phyloP scores from a whole-genome alignment of 2,113 vertebrate species.

The Ia io region DNA sequence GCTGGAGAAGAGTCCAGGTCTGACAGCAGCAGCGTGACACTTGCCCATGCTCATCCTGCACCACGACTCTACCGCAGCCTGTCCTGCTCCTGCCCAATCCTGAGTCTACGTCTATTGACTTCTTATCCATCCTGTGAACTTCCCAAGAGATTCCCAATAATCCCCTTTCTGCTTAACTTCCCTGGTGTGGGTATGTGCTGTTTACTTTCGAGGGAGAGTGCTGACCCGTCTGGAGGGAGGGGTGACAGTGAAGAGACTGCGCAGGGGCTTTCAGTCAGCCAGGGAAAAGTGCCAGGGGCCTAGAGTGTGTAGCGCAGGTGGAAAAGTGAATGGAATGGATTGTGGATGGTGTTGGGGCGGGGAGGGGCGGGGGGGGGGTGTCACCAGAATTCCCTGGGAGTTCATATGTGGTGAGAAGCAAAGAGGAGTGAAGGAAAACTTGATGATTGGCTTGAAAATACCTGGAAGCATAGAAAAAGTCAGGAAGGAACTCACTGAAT shows the following conservation, averaged over 20 bases:
- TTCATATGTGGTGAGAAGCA: neutral
- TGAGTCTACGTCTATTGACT: neutral
- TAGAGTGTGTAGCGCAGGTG: fast-evolving
- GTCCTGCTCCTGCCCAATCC: neutral
- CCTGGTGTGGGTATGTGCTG: neutral
- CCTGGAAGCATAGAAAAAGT: neutral
- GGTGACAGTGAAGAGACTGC: neutral
- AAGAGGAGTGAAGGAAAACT: neutral
- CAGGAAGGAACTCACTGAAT: neutral
- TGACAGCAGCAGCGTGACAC: neutral
- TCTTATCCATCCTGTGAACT: neutral
- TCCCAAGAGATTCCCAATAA: neutral
- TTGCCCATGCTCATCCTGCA: neutral
- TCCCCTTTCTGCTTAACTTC: neutral
- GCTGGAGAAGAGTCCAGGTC: neutral
- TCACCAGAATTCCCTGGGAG: neutral
- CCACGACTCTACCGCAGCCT: neutral
- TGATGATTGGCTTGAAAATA: neutral
- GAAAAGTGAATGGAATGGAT: neutral
- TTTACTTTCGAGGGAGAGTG: neutral
- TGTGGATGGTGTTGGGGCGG: neutral
- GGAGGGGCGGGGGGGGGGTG: too few relatives aligned
- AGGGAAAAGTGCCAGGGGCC: neutral
- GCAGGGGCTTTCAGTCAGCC: neutral
- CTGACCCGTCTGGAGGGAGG: neutral